These are phyloP conservation scores for Charanyca ferruginea DNA, from an alignment of 2,888 invertebrate species.

Conservation along the genomic window DNA sequence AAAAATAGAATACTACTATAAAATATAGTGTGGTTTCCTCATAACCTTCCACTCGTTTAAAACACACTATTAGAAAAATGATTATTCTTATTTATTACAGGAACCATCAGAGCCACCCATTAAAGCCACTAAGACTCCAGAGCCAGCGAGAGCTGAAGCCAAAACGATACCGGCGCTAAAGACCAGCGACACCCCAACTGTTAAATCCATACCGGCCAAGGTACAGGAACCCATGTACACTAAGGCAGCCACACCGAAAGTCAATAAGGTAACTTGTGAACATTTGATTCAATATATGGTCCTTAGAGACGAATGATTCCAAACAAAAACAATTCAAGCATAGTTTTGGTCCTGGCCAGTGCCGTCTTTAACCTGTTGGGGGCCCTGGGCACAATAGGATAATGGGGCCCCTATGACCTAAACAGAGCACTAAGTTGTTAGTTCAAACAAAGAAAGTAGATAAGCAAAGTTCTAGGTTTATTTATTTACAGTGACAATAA, in stretches of 20 bases:
- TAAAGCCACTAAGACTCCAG: conserved; percentile 74
- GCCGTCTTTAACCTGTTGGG: too few relatives aligned
- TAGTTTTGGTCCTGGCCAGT: too few relatives aligned
- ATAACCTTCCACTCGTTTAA: too few relatives aligned
- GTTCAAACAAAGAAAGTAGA: too few relatives aligned
- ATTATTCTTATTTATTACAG: conserved; percentile 60
- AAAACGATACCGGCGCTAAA: conserved; percentile 83
- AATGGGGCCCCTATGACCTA: too few relatives aligned
- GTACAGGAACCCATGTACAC: conserved; percentile 85
- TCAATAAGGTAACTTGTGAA: conserved; percentile 75
- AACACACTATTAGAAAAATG: neutral
- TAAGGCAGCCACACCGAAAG: conserved; percentile 83
- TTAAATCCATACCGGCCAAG: conserved; percentile 83
- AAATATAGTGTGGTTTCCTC: too few relatives aligned
- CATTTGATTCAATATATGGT: neutral
- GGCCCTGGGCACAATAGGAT: too few relatives aligned
- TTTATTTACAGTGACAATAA: too few relatives aligned
- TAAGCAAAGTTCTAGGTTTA: too few relatives aligned
- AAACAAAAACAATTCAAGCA: too few relatives aligned
- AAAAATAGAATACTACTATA: too few relatives aligned
- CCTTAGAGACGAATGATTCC: neutral
- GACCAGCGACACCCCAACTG: conserved; percentile 77
- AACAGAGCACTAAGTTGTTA: too few relatives aligned
- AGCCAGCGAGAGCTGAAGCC: conserved; percentile 81
- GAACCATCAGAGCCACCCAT: conserved; percentile 77